Evolutionary conservation across 1,140 invertebrate genomes (phyloP).

Genomic region (Eubasilissa regina): DNA sequence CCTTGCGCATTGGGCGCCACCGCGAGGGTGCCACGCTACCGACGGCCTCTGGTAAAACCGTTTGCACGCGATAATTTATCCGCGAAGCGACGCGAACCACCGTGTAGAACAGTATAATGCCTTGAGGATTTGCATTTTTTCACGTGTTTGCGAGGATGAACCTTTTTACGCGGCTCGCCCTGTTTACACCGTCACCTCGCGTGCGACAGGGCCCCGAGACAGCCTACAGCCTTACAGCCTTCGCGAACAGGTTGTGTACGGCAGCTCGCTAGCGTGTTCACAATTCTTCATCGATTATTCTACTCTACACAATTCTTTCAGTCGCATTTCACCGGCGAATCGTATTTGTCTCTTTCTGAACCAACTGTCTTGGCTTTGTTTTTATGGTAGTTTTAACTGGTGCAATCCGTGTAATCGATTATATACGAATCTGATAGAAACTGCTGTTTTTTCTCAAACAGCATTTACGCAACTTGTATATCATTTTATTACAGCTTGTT

Average conservation of each 20-base stretch:
- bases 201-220: conserved; percentile 4
- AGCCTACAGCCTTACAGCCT: not conserved
- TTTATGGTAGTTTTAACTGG: conserved; percentile 1
- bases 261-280: not conserved
- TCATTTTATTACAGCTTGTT: too few relatives aligned
- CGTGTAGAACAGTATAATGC: not conserved
- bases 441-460: too few relatives aligned
- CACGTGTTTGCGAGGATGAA: not conserved
- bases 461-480: too few relatives aligned
- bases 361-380: not conserved
- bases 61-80: conserved; percentile 30
- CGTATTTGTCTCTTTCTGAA: conserved; percentile 15
- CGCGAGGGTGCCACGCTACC: conserved; percentile 19
- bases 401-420: conserved; percentile 8
- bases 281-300: conserved; percentile 37
- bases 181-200: conserved; percentile 8
- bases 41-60: conserved; percentile 21
- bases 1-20: conserved; percentile 24
- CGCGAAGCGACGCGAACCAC: not conserved
- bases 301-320: conserved; percentile 17
- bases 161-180: not conserved
- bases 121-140: not conserved
- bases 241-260: conserved; percentile 29
- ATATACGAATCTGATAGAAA: too few relatives aligned
- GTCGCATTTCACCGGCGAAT: conserved; percentile 1